Conservation (phyloP, 2,113 vertebrate species). For the Stegostoma tigrinum region DNA sequence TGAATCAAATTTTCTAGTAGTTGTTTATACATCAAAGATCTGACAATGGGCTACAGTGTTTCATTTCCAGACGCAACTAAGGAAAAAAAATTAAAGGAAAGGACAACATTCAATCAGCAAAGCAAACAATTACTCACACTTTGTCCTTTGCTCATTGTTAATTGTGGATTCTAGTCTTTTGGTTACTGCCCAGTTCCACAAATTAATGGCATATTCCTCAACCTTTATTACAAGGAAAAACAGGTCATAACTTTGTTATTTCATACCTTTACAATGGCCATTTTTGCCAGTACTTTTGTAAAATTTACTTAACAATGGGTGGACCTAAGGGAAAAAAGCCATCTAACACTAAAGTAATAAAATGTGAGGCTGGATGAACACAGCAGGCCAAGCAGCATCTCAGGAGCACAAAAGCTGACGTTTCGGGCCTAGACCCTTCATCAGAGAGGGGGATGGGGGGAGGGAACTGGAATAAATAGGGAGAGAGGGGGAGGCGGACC, state of each 20-base stretch:
- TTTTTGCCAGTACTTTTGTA: background rate
- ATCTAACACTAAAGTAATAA: background rate
- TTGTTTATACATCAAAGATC: background rate
- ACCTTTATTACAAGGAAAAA: conserved; percentile 53
- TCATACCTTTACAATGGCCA: background rate
- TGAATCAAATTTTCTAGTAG: background rate
- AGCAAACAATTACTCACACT: conserved; percentile 52
- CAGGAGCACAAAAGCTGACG: too few species aligned
- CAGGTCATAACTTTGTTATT: background rate
- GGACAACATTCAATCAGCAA: background rate
- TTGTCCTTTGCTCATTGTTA: conserved; percentile 65
- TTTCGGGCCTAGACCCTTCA: too few species aligned
- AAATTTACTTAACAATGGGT: conserved; percentile 1
- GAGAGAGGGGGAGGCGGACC: too few species aligned
- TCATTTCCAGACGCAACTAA: background rate
- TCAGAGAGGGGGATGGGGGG: too few species aligned
- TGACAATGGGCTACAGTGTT: too few species aligned
- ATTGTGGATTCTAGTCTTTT: conserved; percentile 55
- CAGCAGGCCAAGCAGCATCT: too few species aligned
- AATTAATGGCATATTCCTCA: conserved; percentile 68
- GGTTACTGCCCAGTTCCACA: conserved; percentile 86
- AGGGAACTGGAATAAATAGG: too few species aligned
- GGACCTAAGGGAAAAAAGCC: background rate
- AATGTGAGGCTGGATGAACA: too few species aligned
- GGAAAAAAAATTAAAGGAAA: background rate